Evolutionary conservation across 2,888 invertebrate genomes (phyloP).

Genomic region (Tenthredo distinguenda): DNA sequence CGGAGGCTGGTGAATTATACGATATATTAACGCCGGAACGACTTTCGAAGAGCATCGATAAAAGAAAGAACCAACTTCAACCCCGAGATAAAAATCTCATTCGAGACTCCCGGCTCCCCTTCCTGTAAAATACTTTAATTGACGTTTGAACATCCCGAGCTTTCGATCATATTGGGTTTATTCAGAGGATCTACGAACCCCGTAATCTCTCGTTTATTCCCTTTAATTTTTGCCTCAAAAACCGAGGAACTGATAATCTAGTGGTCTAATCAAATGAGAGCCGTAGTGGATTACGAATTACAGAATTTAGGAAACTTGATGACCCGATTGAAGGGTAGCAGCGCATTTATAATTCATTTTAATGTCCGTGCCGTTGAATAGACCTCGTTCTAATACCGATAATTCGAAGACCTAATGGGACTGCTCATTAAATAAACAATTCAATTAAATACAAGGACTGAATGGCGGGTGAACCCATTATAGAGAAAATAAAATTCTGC

Average conservation of each 20-base stretch:
- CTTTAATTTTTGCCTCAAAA: neutral
- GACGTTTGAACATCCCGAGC: slow-evolving; percentile 4
- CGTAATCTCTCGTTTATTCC: neutral
- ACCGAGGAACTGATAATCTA: neutral
- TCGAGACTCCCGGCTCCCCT: neutral
- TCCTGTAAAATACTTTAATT: neutral
- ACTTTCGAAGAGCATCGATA: slow-evolving; percentile 29
- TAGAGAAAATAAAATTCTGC: slow-evolving; percentile 36
- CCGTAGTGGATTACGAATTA: neutral
- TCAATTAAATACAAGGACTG: slow-evolving; percentile 66
- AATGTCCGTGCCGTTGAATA: slow-evolving; percentile 17
- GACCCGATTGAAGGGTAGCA: neutral
- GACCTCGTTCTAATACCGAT: neutral
- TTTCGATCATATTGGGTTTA: neutral
- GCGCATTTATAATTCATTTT: slow-evolving; percentile 64
- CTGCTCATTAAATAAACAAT: slow-evolving; percentile 66
- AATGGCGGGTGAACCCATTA: slow-evolving; percentile 45
- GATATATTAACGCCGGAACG: slow-evolving; percentile 34
- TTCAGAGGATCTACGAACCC: neutral
- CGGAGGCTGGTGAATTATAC: slow-evolving; percentile 28
- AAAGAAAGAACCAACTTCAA: slow-evolving; percentile 1
- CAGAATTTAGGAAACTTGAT: no score
- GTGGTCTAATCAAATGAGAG: neutral
- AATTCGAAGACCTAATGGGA: slow-evolving; percentile 43
- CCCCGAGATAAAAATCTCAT: slow-evolving; percentile 31